Evolutionary conservation across 1,140 invertebrate species (phyloP).

Genomic region (Papilio glaucus): DNA sequence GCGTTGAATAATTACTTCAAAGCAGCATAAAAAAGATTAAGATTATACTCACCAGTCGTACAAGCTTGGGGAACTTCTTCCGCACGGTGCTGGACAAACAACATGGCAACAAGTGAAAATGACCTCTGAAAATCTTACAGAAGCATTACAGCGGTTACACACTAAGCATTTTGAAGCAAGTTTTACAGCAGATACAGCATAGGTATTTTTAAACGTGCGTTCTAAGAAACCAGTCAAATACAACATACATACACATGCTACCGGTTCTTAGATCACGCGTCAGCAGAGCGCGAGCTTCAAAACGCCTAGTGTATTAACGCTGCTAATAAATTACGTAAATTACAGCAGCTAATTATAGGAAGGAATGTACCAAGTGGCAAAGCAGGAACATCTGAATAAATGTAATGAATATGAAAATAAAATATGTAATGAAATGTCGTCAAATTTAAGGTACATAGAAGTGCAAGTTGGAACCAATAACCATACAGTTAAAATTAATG

Average conservation of each 20-base stretch:
- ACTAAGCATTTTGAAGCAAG: background rate
- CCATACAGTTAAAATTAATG: background rate
- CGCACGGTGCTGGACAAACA: slow-evolving; percentile 90
- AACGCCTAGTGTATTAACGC: background rate
- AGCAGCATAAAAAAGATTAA: background rate
- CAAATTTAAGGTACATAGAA: background rate
- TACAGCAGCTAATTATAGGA: too few relatives aligned
- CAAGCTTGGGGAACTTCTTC: slow-evolving; percentile 92
- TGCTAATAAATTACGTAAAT: too few relatives aligned
- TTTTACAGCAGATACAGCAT: too few relatives aligned
- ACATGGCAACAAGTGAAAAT: slow-evolving; percentile 67
- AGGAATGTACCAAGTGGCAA: too few relatives aligned
- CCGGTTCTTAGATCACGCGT: background rate
- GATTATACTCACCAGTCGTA: slow-evolving; percentile 89
- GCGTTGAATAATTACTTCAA: too few relatives aligned
- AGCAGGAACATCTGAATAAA: too few relatives aligned
- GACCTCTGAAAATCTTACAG: slow-evolving; percentile 71
- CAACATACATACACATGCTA: background rate
- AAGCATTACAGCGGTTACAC: slow-evolving; percentile 34
- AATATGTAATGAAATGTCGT: background rate
- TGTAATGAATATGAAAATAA: background rate
- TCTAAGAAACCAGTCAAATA: too few relatives aligned
- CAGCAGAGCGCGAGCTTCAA: background rate
- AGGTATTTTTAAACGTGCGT: too few relatives aligned
- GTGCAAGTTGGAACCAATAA: background rate